These are phyloP conservation scores for Salmo trutta DNA, from an alignment of 2,797 vertebrate species.

Conservation along the genomic window DNA sequence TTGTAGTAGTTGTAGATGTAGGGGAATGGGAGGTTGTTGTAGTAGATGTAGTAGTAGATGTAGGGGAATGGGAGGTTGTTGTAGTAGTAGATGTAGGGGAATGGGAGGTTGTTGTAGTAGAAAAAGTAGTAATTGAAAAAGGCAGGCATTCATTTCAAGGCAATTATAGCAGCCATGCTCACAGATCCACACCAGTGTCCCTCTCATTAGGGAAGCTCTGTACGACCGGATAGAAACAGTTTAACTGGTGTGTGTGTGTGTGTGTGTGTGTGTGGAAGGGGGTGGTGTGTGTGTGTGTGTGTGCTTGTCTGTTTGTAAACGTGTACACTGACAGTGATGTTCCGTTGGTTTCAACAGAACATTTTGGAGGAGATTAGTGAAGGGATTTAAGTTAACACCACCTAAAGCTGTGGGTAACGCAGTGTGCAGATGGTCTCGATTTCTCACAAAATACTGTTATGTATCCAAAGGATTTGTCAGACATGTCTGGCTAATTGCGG, in stretches of 20 bases:
- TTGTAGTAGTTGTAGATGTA: too few relatives aligned
- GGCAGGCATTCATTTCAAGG: neutral
- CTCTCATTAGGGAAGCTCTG: slow-evolving; percentile 25
- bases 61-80: too few relatives aligned
- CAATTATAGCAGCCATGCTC: neutral
- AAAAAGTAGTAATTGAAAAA: slow-evolving; percentile 5
- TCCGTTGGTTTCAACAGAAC: neutral
- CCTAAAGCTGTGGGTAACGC: slow-evolving; percentile 21
- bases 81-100: too few relatives aligned
- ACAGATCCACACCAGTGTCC: neutral
- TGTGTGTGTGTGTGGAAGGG: too few relatives aligned
- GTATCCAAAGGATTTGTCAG: slow-evolving; percentile 22
- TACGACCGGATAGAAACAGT: neutral
- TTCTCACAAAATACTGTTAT: slow-evolving; percentile 11
- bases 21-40: too few relatives aligned
- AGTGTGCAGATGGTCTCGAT: slow-evolving; percentile 16
- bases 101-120: too few relatives aligned
- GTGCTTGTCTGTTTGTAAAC: too few relatives aligned
- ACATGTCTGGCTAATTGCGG: slow-evolving; percentile 22
- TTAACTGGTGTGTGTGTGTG: neutral
- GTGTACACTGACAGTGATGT: neutral
- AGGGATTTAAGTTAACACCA: slow-evolving; percentile 39
- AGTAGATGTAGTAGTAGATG: too few relatives aligned
- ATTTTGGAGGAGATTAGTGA: slow-evolving; percentile 36
- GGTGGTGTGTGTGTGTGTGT: too few relatives aligned